phyloP scores from a whole-genome alignment of 2,888 invertebrate genomes.

The Bombylius discolor region DNA sequence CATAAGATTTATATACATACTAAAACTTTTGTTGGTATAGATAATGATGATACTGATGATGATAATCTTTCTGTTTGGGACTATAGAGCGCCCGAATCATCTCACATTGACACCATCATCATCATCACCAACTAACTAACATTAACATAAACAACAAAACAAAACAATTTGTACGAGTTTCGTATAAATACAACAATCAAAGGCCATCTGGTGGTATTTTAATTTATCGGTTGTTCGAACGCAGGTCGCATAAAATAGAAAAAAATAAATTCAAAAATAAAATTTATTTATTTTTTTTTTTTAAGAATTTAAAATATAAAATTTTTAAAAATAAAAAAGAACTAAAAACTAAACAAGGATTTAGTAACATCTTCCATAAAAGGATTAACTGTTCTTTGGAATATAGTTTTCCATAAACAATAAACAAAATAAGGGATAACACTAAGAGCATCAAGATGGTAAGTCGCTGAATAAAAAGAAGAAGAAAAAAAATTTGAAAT shows the following conservation, averaged over 20 bases:
- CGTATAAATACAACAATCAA: constrained; percentile 7
- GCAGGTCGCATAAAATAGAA: background rate
- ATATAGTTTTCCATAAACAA: too few species aligned
- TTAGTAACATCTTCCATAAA: too few species aligned
- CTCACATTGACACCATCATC: background rate
- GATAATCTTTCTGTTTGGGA: too few species aligned
- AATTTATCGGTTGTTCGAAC: constrained; percentile 5
- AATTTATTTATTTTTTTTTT: too few species aligned
- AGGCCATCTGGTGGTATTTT: constrained; percentile 9
- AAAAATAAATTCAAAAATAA: background rate
- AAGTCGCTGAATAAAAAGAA: background rate
- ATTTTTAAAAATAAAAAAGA: too few species aligned
- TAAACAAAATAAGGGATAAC: too few species aligned
- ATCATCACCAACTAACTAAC: background rate
- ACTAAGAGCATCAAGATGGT: constrained; percentile 3
- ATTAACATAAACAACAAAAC: background rate
- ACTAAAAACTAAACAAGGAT: too few species aligned
- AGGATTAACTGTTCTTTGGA: too few species aligned
- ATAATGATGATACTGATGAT: too few species aligned
- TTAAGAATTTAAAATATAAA: too few species aligned
- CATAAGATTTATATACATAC: too few species aligned
- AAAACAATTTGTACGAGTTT: background rate
- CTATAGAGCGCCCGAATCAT: background rate
- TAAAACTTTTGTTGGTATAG: too few species aligned
- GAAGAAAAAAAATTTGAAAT: background rate